Percentiles rank a stretch among this genome's conserved stretches.
phyloP scores from a whole-genome alignment of 2,888 invertebrate genomes.

The Tetheella fluctuosa region DNA sequence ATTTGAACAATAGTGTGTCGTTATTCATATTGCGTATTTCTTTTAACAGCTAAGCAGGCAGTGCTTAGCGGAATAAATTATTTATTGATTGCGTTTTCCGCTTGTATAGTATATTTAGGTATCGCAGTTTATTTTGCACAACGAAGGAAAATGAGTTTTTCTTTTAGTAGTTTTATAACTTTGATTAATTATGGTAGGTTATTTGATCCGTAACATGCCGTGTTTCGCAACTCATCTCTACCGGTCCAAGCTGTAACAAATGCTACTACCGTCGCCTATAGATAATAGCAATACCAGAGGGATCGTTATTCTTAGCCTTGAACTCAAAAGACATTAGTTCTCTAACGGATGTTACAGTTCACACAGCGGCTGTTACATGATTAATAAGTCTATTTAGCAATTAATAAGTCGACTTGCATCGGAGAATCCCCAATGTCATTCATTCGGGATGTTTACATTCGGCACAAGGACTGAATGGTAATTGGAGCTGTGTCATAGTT shows the following conservation, averaged over 20 bases:
- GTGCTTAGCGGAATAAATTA: background rate
- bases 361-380: background rate
- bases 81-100: background rate
- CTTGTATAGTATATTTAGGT: background rate
- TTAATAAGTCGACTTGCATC: slow-evolving; percentile 7
- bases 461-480: slow-evolving; percentile 25
- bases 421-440: slow-evolving; percentile 26
- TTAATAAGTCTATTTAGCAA: background rate
- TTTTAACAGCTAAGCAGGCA: background rate
- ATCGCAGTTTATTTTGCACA: too few relatives aligned
- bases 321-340: too few relatives aligned
- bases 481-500: background rate
- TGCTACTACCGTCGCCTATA: too few relatives aligned
- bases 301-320: too few relatives aligned
- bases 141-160: too few relatives aligned
- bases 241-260: too few relatives aligned
- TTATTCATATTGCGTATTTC: background rate
- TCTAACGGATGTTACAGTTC: background rate
- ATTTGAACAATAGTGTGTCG: slow-evolving; percentile 5
- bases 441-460: slow-evolving; percentile 16
- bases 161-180: too few relatives aligned
- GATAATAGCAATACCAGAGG: too few relatives aligned
- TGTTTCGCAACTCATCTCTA: too few relatives aligned
- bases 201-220: too few relatives aligned
- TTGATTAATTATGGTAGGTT: too few relatives aligned